Evolutionary conservation across 2,113 vertebrate genomes (phyloP).

Genomic region (Periophthalmus modestus): DNA sequence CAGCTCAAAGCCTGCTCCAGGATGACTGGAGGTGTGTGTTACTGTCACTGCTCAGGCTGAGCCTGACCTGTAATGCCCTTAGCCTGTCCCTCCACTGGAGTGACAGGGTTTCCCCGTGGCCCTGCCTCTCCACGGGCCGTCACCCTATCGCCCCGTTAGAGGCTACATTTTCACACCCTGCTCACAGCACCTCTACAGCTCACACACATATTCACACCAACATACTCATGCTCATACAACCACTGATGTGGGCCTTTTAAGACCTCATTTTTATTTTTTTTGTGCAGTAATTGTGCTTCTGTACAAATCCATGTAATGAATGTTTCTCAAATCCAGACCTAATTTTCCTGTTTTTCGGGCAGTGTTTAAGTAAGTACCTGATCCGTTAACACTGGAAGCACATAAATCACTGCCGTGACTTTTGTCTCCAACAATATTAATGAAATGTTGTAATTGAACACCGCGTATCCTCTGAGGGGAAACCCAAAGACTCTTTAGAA

Average conservation of each 20-base stretch:
- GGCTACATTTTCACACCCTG: slow-evolving; percentile 62
- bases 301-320: slow-evolving; percentile 16
- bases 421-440: slow-evolving; percentile 75
- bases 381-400: slow-evolving; percentile 61
- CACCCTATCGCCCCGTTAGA: slow-evolving; percentile 57
- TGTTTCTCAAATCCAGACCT: slow-evolving; percentile 21
- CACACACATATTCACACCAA: slow-evolving; percentile 25
- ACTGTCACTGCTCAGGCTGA: slow-evolving; percentile 48
- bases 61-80: slow-evolving; percentile 60
- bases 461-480: slow-evolving; percentile 67
- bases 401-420: slow-evolving; percentile 71
- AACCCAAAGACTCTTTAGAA: slow-evolving; percentile 59
- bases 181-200: slow-evolving; percentile 44
- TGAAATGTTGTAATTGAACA: slow-evolving; percentile 76
- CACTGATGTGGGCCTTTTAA: slow-evolving; percentile 30
- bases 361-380: slow-evolving; percentile 67
- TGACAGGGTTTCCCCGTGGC: slow-evolving; percentile 59
- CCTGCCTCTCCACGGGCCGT: slow-evolving; percentile 51
- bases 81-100: slow-evolving; percentile 59
- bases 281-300: not conserved
- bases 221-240: slow-evolving; percentile 36
- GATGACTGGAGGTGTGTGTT: slow-evolving; percentile 18
- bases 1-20: slow-evolving; percentile 36
- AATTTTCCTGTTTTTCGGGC: slow-evolving; percentile 65
- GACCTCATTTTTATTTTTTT: slow-evolving; percentile 7